These are phyloP conservation scores for Mastomys natalensis DNA, from an alignment of 2,113 vertebrate species.

Conservation along the genomic window DNA sequence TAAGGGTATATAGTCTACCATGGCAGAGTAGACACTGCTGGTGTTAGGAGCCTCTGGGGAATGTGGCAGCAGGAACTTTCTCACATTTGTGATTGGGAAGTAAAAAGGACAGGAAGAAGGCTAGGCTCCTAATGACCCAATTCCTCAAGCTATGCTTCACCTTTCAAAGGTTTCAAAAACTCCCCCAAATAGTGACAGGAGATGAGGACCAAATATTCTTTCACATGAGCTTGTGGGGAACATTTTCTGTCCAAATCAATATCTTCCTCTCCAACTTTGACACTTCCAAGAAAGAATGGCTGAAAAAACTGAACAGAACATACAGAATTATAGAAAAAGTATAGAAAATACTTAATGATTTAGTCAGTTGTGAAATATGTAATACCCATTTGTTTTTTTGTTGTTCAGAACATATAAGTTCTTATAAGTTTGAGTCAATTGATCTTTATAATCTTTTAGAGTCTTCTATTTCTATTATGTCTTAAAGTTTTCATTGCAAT, in stretches of 20 bases:
- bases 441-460: background rate
- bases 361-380: background rate
- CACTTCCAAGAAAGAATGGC: background rate
- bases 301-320: background rate
- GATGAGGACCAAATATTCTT: background rate
- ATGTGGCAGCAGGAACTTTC: background rate
- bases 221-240: background rate
- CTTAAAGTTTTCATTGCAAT: background rate
- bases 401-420: background rate
- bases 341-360: constrained; percentile 22
- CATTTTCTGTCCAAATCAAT: background rate
- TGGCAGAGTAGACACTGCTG: background rate
- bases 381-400: background rate
- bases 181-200: background rate
- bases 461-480: background rate
- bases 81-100: background rate
- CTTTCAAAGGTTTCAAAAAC: background rate
- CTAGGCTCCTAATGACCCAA: background rate
- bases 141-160: background rate
- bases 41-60: background rate
- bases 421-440: constrained; percentile 16
- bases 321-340: background rate
- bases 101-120: background rate
- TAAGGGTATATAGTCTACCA: background rate
- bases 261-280: background rate